Conservation (phyloP, 2,888 invertebrate species). For the Amiota communis region DNA sequence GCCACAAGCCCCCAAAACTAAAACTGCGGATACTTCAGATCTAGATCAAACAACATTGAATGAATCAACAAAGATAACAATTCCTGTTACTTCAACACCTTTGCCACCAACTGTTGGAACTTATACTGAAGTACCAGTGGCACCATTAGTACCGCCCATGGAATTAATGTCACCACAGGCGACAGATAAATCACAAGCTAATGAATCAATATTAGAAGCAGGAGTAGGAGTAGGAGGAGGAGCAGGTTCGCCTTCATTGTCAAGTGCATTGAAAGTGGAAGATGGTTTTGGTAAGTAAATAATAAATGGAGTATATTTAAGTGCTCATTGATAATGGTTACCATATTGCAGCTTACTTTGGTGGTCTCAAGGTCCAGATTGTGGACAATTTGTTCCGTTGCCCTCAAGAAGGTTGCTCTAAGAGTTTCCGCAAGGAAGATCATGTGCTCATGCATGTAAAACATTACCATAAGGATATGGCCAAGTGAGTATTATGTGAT, state of each 20-base stretch:
- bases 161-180: slow-evolving; percentile 67
- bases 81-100: slow-evolving; percentile 40
- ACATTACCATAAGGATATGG: slow-evolving; percentile 90
- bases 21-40: slow-evolving; percentile 52
- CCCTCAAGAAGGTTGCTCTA: slow-evolving; percentile 87
- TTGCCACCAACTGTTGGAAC: slow-evolving; percentile 36
- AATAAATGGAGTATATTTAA: too few species aligned
- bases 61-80: slow-evolving; percentile 34
- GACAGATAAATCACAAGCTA: slow-evolving; percentile 14
- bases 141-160: slow-evolving; percentile 65
- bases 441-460: slow-evolving; percentile 94
- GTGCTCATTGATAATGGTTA: too few species aligned
- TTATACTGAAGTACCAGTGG: slow-evolving; percentile 67
- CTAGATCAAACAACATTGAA: slow-evolving; percentile 43
- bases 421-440: slow-evolving; percentile 92
- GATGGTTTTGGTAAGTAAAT: slow-evolving; percentile 67
- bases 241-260: not conserved
- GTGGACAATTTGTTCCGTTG: slow-evolving; percentile 81
- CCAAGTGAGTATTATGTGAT: slow-evolving; percentile 74
- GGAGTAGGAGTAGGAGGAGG: not conserved
- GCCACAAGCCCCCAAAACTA: slow-evolving; percentile 64
- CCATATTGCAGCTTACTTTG: slow-evolving; percentile 74
- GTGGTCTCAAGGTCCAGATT: slow-evolving; percentile 79
- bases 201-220: slow-evolving; percentile 7
- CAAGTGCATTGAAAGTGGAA: not conserved